Percentiles rank a stretch among this genome's conserved stretches.
Conservation (phyloP, 2,797 vertebrate species). For the Pseudochromis fuscus region DNA sequence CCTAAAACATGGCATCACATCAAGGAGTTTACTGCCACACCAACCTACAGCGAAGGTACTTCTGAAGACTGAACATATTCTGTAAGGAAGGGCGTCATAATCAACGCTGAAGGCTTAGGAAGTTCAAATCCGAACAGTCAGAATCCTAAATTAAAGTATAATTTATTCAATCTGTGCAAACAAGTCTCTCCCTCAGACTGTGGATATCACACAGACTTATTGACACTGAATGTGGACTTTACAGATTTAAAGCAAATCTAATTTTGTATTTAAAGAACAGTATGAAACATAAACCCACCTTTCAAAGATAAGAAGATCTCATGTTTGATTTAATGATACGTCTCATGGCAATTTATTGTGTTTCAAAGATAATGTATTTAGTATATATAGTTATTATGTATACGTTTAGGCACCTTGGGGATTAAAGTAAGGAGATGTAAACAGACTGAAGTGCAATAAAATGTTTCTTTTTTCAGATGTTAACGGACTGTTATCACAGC, state of each 20-base stretch:
- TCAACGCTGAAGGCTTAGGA: background rate
- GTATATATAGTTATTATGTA: no score
- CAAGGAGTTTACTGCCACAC: conserved; percentile 34
- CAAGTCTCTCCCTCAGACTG: background rate
- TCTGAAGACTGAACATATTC: conserved; percentile 7
- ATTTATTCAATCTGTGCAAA: background rate
- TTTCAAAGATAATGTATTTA: no score
- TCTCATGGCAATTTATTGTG: no score
- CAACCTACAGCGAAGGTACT: conserved; percentile 8
- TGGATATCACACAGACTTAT: background rate
- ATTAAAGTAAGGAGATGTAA: no score
- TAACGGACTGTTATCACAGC: background rate
- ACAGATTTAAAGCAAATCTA: background rate
- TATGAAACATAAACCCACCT: background rate
- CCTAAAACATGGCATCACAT: conserved; percentile 60
- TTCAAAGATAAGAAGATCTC: background rate
- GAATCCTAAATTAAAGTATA: conserved; percentile 8
- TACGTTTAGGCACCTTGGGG: no score
- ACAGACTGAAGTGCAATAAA: background rate
- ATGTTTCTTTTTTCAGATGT: background rate
- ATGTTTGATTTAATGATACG: background rate
- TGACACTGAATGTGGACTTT: background rate
- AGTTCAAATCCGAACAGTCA: conserved; percentile 13
- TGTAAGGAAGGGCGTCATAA: background rate
- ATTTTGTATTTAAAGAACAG: background rate